phyloP scores from a whole-genome alignment of 2,888 invertebrate genomes.

The Xanthorhoe spadicearia region DNA sequence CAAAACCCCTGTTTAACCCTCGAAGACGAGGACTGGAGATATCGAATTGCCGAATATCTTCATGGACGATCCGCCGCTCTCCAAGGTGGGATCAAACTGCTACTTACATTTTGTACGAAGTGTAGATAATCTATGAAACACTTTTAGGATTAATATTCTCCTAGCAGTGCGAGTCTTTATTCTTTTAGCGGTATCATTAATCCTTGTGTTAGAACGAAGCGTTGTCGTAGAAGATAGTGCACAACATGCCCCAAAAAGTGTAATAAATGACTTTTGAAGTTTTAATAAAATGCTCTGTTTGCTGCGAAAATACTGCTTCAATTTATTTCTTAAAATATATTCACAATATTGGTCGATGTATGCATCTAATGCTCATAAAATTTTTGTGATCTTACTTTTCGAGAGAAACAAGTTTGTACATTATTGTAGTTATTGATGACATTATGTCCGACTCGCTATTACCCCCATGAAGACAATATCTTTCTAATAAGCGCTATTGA shows the following conservation, averaged over 20 bases:
- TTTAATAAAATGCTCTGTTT: slow-evolving; percentile 24
- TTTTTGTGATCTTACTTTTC: slow-evolving; percentile 52
- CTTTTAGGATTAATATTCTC: slow-evolving; percentile 52
- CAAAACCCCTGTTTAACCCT: slow-evolving; percentile 60
- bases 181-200: slow-evolving; percentile 40
- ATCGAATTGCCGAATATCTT: slow-evolving; percentile 64
- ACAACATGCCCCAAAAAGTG: slow-evolving; percentile 19
- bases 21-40: slow-evolving; percentile 56
- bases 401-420: slow-evolving; percentile 52
- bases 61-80: slow-evolving; percentile 46
- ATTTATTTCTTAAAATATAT: slow-evolving; percentile 38
- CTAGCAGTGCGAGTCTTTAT: slow-evolving; percentile 37
- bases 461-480: slow-evolving; percentile 20
- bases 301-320: slow-evolving; percentile 19
- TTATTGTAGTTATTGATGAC: slow-evolving; percentile 64
- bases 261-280: slow-evolving; percentile 16
- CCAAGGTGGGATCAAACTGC: slow-evolving; percentile 53
- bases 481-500: slow-evolving; percentile 27
- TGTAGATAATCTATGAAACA: slow-evolving; percentile 37
- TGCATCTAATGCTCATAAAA: slow-evolving; percentile 51
- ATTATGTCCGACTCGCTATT: slow-evolving; percentile 64
- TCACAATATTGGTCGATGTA: slow-evolving; percentile 43
- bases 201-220: slow-evolving; percentile 27
- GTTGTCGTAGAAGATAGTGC: slow-evolving; percentile 15
- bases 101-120: slow-evolving; percentile 50